These are phyloP conservation scores for Tortricodes alternella DNA, from an alignment of 2,888 invertebrate genomes.

Conservation along the genomic window DNA sequence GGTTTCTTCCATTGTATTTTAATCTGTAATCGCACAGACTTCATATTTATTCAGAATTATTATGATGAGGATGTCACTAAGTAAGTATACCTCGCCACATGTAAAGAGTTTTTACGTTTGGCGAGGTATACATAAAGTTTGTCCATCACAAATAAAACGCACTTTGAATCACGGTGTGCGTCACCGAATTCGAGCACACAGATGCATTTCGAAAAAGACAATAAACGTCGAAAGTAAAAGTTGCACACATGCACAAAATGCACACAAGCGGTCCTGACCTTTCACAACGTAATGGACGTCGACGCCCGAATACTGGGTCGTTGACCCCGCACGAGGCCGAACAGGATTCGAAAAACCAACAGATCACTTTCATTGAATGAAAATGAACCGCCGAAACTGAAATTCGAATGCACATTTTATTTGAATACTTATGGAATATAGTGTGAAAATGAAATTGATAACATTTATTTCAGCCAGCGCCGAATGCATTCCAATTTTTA, in stretches of 20 bases:
- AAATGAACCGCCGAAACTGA: slow-evolving; percentile 38
- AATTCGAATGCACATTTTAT: background rate
- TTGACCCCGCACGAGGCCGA: slow-evolving; percentile 61
- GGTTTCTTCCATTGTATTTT: too few species aligned
- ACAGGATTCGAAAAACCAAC: slow-evolving; percentile 59
- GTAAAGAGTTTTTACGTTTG: background rate
- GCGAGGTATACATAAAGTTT: too few species aligned
- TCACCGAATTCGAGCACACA: slow-evolving; percentile 7
- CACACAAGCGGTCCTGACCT: slow-evolving; percentile 69
- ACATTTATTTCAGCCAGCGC: background rate
- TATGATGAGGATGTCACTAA: background rate
- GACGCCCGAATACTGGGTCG: slow-evolving; percentile 70
- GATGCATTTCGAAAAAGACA: slow-evolving; percentile 30
- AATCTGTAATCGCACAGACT: too few species aligned
- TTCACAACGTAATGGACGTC: slow-evolving; percentile 71
- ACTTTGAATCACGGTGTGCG: background rate
- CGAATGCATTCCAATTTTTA: background rate
- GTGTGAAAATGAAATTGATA: background rate
- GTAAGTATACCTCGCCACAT: background rate
- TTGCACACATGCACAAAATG: slow-evolving; percentile 46
- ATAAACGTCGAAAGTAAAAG: slow-evolving; percentile 71
- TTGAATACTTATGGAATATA: background rate
- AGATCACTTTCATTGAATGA: slow-evolving; percentile 67
- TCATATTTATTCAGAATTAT: too few species aligned
- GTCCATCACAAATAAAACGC: background rate